Conservation (phyloP, 2,113 vertebrate genomes). For the Panthera tigris region DNA sequence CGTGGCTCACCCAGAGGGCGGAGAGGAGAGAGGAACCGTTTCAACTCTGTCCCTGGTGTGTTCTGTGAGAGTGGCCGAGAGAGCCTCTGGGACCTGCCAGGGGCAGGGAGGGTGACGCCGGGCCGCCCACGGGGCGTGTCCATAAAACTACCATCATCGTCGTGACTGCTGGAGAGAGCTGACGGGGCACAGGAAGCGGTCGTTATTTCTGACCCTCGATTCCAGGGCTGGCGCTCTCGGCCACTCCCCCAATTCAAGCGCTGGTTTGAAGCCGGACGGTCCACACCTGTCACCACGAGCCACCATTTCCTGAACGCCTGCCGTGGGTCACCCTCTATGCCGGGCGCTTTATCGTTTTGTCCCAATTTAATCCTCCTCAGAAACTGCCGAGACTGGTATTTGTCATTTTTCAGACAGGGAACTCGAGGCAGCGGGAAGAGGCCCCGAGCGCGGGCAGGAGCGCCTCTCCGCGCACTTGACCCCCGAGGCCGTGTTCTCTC, state of each 20-base stretch:
- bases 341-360: rapidly evolving
- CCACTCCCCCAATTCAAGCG: background rate
- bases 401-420: background rate
- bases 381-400: background rate
- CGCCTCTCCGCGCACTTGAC: rapidly evolving
- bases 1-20: background rate
- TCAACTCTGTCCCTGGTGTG: background rate
- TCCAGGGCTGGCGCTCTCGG: background rate
- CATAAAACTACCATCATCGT: background rate
- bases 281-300: background rate
- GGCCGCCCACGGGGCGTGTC: background rate
- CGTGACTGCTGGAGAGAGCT: too few relatives aligned
- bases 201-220: too few relatives aligned
- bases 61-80: background rate
- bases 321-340: background rate
- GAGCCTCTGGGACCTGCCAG: background rate
- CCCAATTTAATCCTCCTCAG: background rate
- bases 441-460: rapidly evolving
- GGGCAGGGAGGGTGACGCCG: too few relatives aligned
- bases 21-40: background rate
- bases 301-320: rapidly evolving
- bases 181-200: background rate
- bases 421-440: background rate
- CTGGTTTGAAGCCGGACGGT: background rate
- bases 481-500: rapidly evolving